Evolutionary conservation across 2,797 vertebrate genomes (phyloP), one percentile per base, ranked within the genome.

Genomic region (Botia almorhae): DNA sequence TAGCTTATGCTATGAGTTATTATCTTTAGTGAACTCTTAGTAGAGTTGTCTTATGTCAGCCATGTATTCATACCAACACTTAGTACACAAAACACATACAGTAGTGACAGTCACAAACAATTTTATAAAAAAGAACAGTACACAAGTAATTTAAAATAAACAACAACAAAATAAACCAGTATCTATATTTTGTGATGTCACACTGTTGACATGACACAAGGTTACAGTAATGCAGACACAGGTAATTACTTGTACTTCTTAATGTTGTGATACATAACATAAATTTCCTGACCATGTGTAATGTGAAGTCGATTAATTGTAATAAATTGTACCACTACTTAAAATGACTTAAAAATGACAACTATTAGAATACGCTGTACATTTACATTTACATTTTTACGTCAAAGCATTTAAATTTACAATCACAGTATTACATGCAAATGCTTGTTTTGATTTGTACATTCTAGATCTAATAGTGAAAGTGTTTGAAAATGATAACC

Each of bases 381-480:
- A 2, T 29, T 33, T 29, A 14, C 11, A 81, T 43, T 7, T 7
- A n/a, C n/a, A n/a, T n/a, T n/a, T n/a, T n/a, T 26, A 1, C 33
- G 21, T 73, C 19, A 73, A 73, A 43, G 19, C 70, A 73, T 60
- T 23, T 58, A 7, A 12, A 23, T 73, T 48, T 36, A 26, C 14
- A 48, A 61, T 21, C 26, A 13, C 17, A 56, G 8, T 23, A 70
- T 21, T 14, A 61, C 14, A 80, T 60, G 53, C 76, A 77, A 43
- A 13, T 39, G 21, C 13, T 65, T 36, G 21, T 21, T 55, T 46
- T 21, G 6, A 71, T 23, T 50, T 68, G 23, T 63, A 78, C 23
- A 60, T 60, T 26, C 43, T n/a, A 55, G n/a, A 75, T 26, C 23
- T 26, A 26, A 26, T 26, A 26, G 23, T 26, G 23, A 26, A 26